These are phyloP conservation scores for Hemiscyllium ocellatum DNA, from an alignment of 2,113 vertebrate species.

Conservation along the genomic window DNA sequence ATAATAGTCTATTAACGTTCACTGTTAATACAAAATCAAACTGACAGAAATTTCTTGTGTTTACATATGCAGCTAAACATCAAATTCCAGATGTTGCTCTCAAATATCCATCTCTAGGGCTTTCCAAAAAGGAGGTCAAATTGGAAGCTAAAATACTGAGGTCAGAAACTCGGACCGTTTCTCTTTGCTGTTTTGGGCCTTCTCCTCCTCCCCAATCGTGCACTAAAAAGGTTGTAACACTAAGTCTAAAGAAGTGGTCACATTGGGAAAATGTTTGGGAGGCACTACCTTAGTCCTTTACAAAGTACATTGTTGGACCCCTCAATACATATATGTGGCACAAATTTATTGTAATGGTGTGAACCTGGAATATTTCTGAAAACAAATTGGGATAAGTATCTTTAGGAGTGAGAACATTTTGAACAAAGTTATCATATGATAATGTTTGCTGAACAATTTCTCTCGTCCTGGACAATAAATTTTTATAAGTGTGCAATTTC, in stretches of 20 bases:
- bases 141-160: too few relatives aligned
- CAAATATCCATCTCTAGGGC: neutral
- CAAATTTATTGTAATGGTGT: neutral
- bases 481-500: neutral
- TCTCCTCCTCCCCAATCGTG: too few relatives aligned
- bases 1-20: neutral
- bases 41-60: neutral
- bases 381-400: neutral
- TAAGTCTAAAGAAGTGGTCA: too few relatives aligned
- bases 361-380: neutral
- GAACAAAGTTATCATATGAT: neutral
- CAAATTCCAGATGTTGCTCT: neutral
- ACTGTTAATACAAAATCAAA: neutral
- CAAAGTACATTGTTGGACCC: neutral
- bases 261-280: too few relatives aligned
- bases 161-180: too few relatives aligned
- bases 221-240: too few relatives aligned
- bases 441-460: neutral
- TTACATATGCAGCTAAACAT: neutral
- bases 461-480: neutral
- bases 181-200: too few relatives aligned
- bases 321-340: neutral
- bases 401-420: neutral
- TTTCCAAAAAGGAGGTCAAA: too few relatives aligned
- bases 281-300: neutral